Conservation (phyloP, 2,888 invertebrate species). For the Agrenia bidenticulata region DNA sequence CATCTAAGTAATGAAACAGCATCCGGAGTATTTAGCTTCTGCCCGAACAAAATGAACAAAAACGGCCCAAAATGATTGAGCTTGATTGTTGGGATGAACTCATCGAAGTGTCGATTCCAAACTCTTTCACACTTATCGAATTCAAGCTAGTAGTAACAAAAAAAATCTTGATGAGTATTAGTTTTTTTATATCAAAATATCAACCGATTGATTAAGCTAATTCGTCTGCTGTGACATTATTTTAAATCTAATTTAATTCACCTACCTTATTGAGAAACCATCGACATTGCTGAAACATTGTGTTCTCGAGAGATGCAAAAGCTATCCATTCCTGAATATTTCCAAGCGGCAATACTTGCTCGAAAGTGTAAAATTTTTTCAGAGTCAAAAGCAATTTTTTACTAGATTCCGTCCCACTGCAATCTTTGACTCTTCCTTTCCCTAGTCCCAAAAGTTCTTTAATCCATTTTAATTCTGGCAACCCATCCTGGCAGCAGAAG, state of each 20-base stretch:
- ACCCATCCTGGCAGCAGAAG: constrained; percentile 34
- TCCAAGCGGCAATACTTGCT: constrained; percentile 39
- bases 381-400: constrained; percentile 32
- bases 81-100: constrained; percentile 39
- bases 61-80: constrained; percentile 35
- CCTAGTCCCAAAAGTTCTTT: constrained; percentile 42
- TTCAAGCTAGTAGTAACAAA: constrained; percentile 29
- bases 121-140: constrained; percentile 45
- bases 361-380: constrained; percentile 49
- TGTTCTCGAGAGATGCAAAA: constrained; percentile 40
- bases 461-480: constrained; percentile 42
- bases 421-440: constrained; percentile 30
- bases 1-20: constrained; percentile 39
- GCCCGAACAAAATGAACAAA: constrained; percentile 39
- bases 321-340: constrained; percentile 45
- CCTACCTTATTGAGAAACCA: constrained; percentile 45
- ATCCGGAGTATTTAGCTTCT: constrained; percentile 28
- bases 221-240: background rate
- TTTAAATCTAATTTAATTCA: background rate
- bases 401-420: constrained; percentile 23
- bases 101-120: constrained; percentile 49
- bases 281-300: constrained; percentile 44
- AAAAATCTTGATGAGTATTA: constrained; percentile 6
- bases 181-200: background rate
- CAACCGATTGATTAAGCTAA: background rate